Base-by-base conservation (phyloP, 2,888 invertebrate genomes). In the Unio delphinus region DNA sequence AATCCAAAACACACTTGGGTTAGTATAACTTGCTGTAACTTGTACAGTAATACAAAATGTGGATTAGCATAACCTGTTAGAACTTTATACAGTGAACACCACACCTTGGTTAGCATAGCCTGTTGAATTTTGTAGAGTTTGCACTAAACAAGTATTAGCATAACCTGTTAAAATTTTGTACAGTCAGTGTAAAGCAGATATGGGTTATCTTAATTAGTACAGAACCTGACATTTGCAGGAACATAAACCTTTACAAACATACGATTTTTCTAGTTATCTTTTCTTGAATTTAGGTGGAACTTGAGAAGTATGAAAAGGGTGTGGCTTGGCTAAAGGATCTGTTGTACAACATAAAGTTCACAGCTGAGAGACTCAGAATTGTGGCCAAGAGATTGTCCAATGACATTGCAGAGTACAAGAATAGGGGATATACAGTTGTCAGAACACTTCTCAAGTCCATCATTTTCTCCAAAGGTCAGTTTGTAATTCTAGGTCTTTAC, bases 371-470 rank as follows among this genome's bases (percentile, higher is more conserved):
- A 75, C 89, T 96, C 62, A 92, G 94, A 82, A 94, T 95, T 45
- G 93, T 95, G 77, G 94, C 95, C 0, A 93, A 94, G 74, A 95
- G 96, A 89, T 92, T 96, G 91, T 92, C 94, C 64, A 96, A 95
- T 80, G 94, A 95, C 75, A 94, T 95, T 1, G 92, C 95, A 1
- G 93, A 94, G 89, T 92, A 93, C 67, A 95, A 95, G 87, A 91
- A 94, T 57, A 92, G 93, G 72, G 96, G 96, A 4, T 91, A 93
- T 83, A 92, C 92, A 76, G 93, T 97, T 85, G 93, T 93, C 11
- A 87, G 91, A 15, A 92, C 93, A 81, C 86, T 94, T 6, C 91
- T 94, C 88, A 92, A 92, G 74, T 92, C 93, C 63, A 86, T 94
- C 69, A 83, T 92, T 61, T 94, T 92, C 84, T 90, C 89, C 54